A percentile compares a stretch with the other conserved stretches of the same genome.
These are phyloP conservation scores for Triplophysa dalaica DNA, from an alignment of 2,113 vertebrate genomes.

Conservation along the genomic window DNA sequence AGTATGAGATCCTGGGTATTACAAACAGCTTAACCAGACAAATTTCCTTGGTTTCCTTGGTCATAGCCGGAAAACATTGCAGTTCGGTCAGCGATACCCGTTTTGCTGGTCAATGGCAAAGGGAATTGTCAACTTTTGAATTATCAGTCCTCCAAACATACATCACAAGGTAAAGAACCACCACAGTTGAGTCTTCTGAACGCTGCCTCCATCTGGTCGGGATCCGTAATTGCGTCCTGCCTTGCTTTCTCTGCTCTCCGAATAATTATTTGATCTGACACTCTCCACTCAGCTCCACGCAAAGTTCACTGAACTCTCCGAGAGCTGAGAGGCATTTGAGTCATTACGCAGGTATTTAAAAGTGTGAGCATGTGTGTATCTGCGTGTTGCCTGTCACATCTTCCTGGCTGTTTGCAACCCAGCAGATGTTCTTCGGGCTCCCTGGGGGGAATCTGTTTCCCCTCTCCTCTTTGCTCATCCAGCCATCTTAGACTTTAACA, in stretches of 20 bases:
- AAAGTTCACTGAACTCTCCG: constrained; percentile 19
- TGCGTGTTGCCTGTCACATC: constrained; percentile 23
- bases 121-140: too few species aligned
- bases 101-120: too few species aligned
- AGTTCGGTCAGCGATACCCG: too few species aligned
- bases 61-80: too few species aligned
- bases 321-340: constrained; percentile 7
- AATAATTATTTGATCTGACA: constrained; percentile 58
- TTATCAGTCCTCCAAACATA: too few species aligned
- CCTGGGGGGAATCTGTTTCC: constrained; percentile 45
- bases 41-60: too few species aligned
- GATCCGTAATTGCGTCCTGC: constrained; percentile 52
- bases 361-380: constrained; percentile 49
- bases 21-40: too few species aligned
- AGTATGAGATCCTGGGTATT: too few species aligned
- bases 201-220: constrained; percentile 62
- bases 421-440: constrained; percentile 72
- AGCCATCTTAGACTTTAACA: constrained; percentile 47
- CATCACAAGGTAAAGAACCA: not conserved
- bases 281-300: constrained; percentile 33
- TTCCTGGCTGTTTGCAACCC: constrained; percentile 48
- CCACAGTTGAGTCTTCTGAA: constrained; percentile 42
- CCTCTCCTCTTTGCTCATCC: constrained; percentile 45
- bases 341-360: constrained; percentile 44
- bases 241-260: constrained; percentile 42